Evolutionary conservation across 1,140 invertebrate species (phyloP), one percentile per base, ranked within the genome.

Genomic region (Drosophila lacertosa): DNA sequence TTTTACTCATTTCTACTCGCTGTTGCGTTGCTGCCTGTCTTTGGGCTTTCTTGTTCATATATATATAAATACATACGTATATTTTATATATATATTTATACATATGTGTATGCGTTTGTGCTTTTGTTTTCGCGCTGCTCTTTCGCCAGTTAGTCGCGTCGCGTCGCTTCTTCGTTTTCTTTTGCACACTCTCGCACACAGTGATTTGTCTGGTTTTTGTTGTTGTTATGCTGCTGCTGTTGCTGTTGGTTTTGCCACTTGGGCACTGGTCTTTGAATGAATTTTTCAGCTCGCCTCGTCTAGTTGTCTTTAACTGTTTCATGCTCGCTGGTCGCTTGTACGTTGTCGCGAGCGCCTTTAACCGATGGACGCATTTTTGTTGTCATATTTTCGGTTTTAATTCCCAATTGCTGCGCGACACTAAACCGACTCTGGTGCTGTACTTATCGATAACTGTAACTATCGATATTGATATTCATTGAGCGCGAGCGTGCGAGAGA

Each of bases 221-320:
- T 53, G 37, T 59, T 67, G 62, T 32, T 51, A n/a, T 20, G 44
- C 15, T 63, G 51, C 55, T 53, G 64, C 58, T 45, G 35, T 32
- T n/a, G 68, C 45, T 55, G 55, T 51, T 74, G 54, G 32, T 67
- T 58, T 71, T 67, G 64, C 51, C 47, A 39, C 47, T 71, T 75
- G 53, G 59, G 60, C 65, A 59, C 64, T 68, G 32, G 57, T 76
- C 80, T 77, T 90, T 90, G 89, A 90, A 90, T 90, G 89, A 90
- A 90, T 90, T 90, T 90, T 70, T 83, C 86, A 86, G 66, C 68
- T 84, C 68, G 81, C 78, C 68, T 81, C 78, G 75, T 89, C 89
- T 90, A 90, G 84, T 90, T 80, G 89, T 83, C 78, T 90, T 82
- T 90, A 82, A 77, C 84, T 84, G 77, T 77, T 88, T 80, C 77